Base-by-base conservation (phyloP, 2,888 invertebrate species). In the Cephus rjabovi region DNA sequence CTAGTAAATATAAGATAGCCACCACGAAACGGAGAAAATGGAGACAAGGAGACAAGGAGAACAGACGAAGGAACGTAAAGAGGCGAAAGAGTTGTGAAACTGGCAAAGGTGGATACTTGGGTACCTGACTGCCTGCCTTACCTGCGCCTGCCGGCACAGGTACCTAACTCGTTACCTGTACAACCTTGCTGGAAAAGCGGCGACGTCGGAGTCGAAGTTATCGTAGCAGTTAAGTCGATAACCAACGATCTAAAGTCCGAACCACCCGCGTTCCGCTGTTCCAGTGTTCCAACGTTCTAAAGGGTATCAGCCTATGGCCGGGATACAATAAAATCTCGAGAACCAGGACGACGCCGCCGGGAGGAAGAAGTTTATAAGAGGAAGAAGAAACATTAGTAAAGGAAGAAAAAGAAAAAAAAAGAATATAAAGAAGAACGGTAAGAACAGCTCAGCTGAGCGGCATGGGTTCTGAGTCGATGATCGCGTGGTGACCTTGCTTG, bases 151-250 rank as follows among this genome's bases (percentile, higher is more conserved):
- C 30, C 70, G 30, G 70, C 70, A 33, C 70, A 40, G 40, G 40
- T 40, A 40, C 40, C 40, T 40, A 40, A 40, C 40, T 40, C 23
- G 40, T 40, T 40, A 40, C 40, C 40, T 40, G 40, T 40, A 40
- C 31, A 70, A 33, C 33, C 70, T 33, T 33, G 70, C 70, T 70
- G 69, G 34, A 81, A 79, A 79, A 81, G 79, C 79, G 81, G 80
- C 80, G 75, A 79, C 81, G 79, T 81, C 73, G 78, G 56, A 74
- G 77, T 40, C 79, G 73, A 80, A 83, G 82, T 82, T 83, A 84
- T 84, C 83, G 81, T 76, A 77, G 81, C 79, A 82, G 82, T 84
- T 84, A 83, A 82, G 82, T 82, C 80, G 83, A 84, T 83, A 84
- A 83, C 82, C 84, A 81, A 81, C 78, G 81, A 75, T 79, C 79